A percentile compares a stretch with the other conserved stretches of the same genome.
Conservation (phyloP, 2,888 invertebrate species). For the Pyrrhosoma nymphula region DNA sequence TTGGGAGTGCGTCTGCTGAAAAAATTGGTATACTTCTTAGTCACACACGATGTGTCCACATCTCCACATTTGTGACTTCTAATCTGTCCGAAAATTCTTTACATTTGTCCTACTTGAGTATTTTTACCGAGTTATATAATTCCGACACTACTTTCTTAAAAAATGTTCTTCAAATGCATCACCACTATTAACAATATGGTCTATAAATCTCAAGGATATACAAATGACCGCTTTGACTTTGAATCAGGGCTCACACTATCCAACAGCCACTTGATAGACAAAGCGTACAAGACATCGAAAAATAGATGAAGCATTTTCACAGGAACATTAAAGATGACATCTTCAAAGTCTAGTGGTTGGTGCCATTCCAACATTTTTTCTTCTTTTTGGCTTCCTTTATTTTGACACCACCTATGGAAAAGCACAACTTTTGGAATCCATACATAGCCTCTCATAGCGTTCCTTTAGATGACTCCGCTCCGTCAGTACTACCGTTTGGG, state of each 20-base stretch:
- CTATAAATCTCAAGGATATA: conserved; percentile 67
- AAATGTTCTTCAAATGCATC: conserved; percentile 67
- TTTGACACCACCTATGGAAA: conserved; percentile 54
- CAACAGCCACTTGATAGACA: conserved; percentile 67
- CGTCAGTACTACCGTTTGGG: conserved; percentile 57
- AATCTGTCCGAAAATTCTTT: conserved; percentile 65
- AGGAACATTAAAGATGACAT: conserved; percentile 67
- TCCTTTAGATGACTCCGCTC: conserved; percentile 58
- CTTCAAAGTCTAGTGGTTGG: conserved; percentile 66
- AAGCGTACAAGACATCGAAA: conserved; percentile 67
- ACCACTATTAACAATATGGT: conserved; percentile 66
- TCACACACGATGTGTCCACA: conserved; percentile 45
- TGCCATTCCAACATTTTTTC: conserved; percentile 60
- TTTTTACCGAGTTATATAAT: conserved; percentile 65
- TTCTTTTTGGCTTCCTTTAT: background rate
- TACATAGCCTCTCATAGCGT: conserved; percentile 55
- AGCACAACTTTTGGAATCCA: conserved; percentile 58
- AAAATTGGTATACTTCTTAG: conserved; percentile 66
- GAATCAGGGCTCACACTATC: conserved; percentile 66
- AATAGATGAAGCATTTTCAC: conserved; percentile 67
- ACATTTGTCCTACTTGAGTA: conserved; percentile 61
- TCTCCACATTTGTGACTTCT: conserved; percentile 54
- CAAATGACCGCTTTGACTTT: conserved; percentile 66
- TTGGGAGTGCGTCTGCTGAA: conserved; percentile 63
- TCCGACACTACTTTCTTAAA: conserved; percentile 67